Evolutionary conservation across 2,888 invertebrate genomes (phyloP), one percentile per base, ranked within the genome.

Genomic region (Drosophila greeni): DNA sequence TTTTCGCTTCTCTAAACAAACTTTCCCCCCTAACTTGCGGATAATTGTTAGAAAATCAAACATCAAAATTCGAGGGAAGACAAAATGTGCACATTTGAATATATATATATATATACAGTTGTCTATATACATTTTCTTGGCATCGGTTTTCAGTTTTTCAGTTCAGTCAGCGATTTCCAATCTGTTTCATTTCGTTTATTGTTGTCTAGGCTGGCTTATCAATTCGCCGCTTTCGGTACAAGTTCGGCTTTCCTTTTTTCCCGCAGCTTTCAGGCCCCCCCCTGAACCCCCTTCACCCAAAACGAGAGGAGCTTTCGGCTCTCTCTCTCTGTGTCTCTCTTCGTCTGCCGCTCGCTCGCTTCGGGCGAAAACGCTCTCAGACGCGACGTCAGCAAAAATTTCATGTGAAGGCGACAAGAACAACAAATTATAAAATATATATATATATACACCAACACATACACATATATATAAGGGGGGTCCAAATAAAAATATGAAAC

Each of bases 371-470:
- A 42, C 33, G 62, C 61, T 66, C 67, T 67, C 59, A 68, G 68
- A 59, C 52, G 69, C 69, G 69, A 69, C 69, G 69, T 69, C 69
- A 69, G 70, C 70, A 69, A 70, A 52, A 69, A 55, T 67, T 66
- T 24, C 26, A 45, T 58, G 18, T 51, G 18, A 43, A 58, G 37
- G 68, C 66, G 43, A 60, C 52, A 67, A 67, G 26, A 60, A 69
- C 60, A 67, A 68, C 43, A 51, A 66, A 36, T 24, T 31, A 45
- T 37, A 56, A 53, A 55, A 48, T 49, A 36, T n/a, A 47, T 47
- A 47, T 33, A 39, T 23, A 47, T 9, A 42, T 20, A 18, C 8
- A 37, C 11, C 39, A 23, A 33, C 16, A 24, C 24, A 29, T 2
- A 20, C n/a, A n/a, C 4, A 29, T 16, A 3, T 24, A 9, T 42